phyloP scores from a whole-genome alignment of 1,140 invertebrate species.

The Drosophila varians region DNA sequence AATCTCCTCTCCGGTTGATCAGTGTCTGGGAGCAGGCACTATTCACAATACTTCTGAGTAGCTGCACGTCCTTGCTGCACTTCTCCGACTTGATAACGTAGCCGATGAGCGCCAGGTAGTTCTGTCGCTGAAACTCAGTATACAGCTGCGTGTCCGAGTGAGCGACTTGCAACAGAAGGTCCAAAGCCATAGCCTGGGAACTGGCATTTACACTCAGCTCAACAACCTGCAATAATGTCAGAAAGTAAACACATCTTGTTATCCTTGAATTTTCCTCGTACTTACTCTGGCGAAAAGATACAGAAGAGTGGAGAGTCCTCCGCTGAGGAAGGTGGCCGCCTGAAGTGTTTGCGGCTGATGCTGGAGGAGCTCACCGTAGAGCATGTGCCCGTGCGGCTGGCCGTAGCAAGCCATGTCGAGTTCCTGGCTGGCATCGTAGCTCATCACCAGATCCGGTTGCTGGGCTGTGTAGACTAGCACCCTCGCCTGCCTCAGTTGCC shows the following conservation, averaged over 20 bases:
- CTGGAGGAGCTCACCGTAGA: slow-evolving; percentile 71
- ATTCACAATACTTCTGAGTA: slow-evolving; percentile 76
- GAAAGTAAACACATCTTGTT: not conserved
- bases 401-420: slow-evolving; percentile 70
- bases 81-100: slow-evolving; percentile 78
- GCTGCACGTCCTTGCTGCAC: slow-evolving; percentile 73
- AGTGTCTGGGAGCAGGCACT: slow-evolving; percentile 74
- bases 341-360: slow-evolving; percentile 70
- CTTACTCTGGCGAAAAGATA: slow-evolving; percentile 78
- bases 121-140: slow-evolving; percentile 76
- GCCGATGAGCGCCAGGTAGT: slow-evolving; percentile 74
- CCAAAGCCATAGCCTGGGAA: slow-evolving; percentile 70
- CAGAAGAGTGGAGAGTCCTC: slow-evolving; percentile 71
- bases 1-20: slow-evolving; percentile 65
- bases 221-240: slow-evolving; percentile 48
- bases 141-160: slow-evolving; percentile 74
- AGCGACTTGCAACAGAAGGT: slow-evolving; percentile 69
- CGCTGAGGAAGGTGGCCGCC: slow-evolving; percentile 65
- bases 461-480: slow-evolving; percentile 67
- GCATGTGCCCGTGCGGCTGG: slow-evolving; percentile 66
- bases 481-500: slow-evolving; percentile 51
- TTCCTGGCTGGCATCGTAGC: slow-evolving; percentile 66
- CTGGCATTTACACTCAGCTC: slow-evolving; percentile 62
- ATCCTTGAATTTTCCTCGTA: not conserved
- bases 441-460: slow-evolving; percentile 71